Evolutionary conservation across 2,888 invertebrate genomes (phyloP), one percentile per base, ranked within the genome.

Genomic region (Drosophila mimica): DNA sequence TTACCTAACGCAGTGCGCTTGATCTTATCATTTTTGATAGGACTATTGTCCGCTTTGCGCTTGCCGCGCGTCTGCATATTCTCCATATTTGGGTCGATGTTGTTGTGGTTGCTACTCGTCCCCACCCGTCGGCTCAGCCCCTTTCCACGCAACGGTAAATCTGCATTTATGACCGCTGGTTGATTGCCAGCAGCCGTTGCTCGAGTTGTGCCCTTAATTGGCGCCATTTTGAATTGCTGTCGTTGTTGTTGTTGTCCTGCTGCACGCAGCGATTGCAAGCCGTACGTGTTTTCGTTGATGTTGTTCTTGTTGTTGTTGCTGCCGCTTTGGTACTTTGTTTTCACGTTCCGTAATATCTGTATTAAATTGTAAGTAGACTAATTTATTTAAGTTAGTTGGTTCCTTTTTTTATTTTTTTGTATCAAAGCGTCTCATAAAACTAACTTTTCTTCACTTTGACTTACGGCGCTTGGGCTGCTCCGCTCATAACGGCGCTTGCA

Each of bases 1-100:
- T 98, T 98, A 73, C 97, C 97, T 91, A 98, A 95, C 4, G 97
- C 98, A 49, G 97, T 96, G 87, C 98, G 94, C 92, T 97, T 98
- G 7, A 95, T 95, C 59, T 94, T 95, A 81, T 95, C 95, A 91
- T 96, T 96, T 93, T 96, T 97, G 52, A 95, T 91, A 6, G 97
- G 97, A 66, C 97, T 97, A 76, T 95, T 95, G 52, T 96, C 96
- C 2, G 97, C 97, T 94, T 97, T 97, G 90, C 97, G 94, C 92
- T 97, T 97, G 59, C 94, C 94, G 54, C 92, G 89, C 54, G 92
- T 92, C 59, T 90, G 89, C 56, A 88, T 79, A 25, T 91, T 82
- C 51, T 91, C 91, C 46, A 74, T 76, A 85, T 93, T 93, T 72
- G 91, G 89, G 64, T 93, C 93, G 9, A 87, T 83, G 38, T 70